Evolutionary conservation across 2,888 invertebrate species (phyloP), one percentile per base, ranked within the genome.

Genomic region (Eupeodes luniger): DNA sequence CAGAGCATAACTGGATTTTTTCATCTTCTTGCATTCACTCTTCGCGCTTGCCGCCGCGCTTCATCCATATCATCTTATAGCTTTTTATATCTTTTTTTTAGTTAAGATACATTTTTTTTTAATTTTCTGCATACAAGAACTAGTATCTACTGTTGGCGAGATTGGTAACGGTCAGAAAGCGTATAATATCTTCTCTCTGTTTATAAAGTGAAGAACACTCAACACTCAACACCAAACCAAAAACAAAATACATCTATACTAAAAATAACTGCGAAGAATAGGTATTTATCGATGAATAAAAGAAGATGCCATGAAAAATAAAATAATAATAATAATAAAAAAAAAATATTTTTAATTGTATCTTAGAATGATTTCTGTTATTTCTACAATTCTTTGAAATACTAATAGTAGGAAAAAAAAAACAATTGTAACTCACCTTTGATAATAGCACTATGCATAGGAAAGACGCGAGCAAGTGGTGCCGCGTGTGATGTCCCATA

Each of bases 1-100:
- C 92, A 93, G 93, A 93, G 93, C 93, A 93, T 93, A 93, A 93
- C 93, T 93, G 93, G 92, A 92, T 91, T 92, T 92, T 92, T 91
- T 92, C 91, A 91, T 90, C 91, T 62, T 75, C 78, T 77, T 9
- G 40, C 72, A 44, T 77, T 85, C 49, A 76, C 47, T 76, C 76
- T 61, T 49, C 12, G 79, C 19, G 16, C 19, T 49, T 61, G 44
- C 12, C 34, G 27, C 67, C 74, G 66, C 51, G 67, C 19, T 57
- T 74, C 64, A 44, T 47, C 49, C 66, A 49, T 66, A 9, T 47
- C 47, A 66, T 76, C 66, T 72, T 84, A 80, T 66, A 40, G 16
- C 44, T 27, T 27, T 27, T 27, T 27, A 27, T 27, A 27, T 27
- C 27, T 55, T 62, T 67, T 81, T 80, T 78, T 69, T n/a, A 59